phyloP scores from a whole-genome alignment of 2,797 vertebrate species.

The Melanitta fusca region DNA sequence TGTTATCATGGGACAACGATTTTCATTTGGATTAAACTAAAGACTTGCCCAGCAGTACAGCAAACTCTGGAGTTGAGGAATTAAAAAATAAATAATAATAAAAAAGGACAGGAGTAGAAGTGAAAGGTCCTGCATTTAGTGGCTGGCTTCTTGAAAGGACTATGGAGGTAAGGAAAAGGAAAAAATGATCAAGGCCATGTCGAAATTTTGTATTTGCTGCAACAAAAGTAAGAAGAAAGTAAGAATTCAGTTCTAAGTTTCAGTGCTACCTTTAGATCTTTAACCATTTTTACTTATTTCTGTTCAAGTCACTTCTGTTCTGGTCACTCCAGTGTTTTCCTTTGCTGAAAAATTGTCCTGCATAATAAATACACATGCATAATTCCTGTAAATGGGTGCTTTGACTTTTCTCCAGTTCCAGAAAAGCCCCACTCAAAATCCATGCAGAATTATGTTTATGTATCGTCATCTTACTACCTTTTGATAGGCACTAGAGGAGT shows the following conservation, averaged over 20 bases:
- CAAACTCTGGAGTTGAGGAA: constrained; percentile 49
- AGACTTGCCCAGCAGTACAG: constrained; percentile 57
- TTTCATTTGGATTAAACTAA: constrained; percentile 64
- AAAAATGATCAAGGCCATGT: neutral
- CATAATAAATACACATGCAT: neutral
- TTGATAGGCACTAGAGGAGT: neutral
- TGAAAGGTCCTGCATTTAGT: constrained; percentile 41
- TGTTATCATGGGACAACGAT: constrained; percentile 51
- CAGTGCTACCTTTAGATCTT: neutral
- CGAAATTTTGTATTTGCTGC: constrained; percentile 22
- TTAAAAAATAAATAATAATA: constrained; percentile 26
- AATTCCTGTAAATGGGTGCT: neutral
- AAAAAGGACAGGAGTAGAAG: constrained; percentile 43
- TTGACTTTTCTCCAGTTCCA: neutral
- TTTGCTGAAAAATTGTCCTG: neutral
- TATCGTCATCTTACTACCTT: neutral
- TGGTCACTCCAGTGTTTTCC: neutral
- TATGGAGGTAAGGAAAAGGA: constrained; percentile 49
- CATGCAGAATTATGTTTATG: neutral
- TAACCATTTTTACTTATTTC: neutral
- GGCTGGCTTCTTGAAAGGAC: constrained; percentile 40
- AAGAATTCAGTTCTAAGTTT: neutral
- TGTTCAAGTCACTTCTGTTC: neutral
- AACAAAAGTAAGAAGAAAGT: neutral
- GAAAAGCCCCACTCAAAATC: neutral